Conservation (phyloP, 1,140 invertebrate species). For the Lordiphosa stackelbergi region DNA sequence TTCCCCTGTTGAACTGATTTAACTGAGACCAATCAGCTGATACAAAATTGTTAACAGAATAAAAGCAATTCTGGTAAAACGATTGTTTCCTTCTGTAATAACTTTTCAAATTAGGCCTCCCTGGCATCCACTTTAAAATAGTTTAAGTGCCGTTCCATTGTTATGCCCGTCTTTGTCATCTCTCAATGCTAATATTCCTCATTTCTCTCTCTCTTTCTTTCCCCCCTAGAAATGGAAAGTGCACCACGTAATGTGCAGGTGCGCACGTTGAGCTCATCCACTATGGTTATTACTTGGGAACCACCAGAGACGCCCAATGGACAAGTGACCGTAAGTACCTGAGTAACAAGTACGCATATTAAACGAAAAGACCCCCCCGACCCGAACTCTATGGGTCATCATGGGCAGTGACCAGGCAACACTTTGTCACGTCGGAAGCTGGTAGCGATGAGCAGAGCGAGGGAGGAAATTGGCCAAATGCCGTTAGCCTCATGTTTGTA, state of each 20-base stretch:
- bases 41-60: too few relatives aligned
- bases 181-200: constrained; percentile 33
- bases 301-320: constrained; percentile 98
- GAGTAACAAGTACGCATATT: constrained; percentile 50
- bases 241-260: constrained; percentile 96
- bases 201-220: constrained; percentile 4
- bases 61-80: too few relatives aligned
- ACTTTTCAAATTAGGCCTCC: too few relatives aligned
- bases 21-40: too few relatives aligned
- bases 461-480: constrained; percentile 46
- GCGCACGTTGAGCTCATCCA: constrained; percentile 93
- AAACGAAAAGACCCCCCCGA: constrained; percentile 28
- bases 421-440: constrained; percentile 34
- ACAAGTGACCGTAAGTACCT: constrained; percentile 90
- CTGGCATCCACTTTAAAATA: too few relatives aligned
- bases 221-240: constrained; percentile 90
- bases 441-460: neutral
- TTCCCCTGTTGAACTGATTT: too few relatives aligned
- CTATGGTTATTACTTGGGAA: constrained; percentile 97
- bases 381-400: constrained; percentile 1
- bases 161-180: constrained; percentile 12
- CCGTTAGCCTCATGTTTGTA: constrained; percentile 42
- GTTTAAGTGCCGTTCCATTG: neutral
- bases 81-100: too few relatives aligned
- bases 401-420: constrained; percentile 11